A percentile compares a stretch with the other conserved stretches of the same genome.
Evolutionary conservation across 2,113 vertebrate genomes (phyloP).

Genomic region (Blennius ocellaris): DNA sequence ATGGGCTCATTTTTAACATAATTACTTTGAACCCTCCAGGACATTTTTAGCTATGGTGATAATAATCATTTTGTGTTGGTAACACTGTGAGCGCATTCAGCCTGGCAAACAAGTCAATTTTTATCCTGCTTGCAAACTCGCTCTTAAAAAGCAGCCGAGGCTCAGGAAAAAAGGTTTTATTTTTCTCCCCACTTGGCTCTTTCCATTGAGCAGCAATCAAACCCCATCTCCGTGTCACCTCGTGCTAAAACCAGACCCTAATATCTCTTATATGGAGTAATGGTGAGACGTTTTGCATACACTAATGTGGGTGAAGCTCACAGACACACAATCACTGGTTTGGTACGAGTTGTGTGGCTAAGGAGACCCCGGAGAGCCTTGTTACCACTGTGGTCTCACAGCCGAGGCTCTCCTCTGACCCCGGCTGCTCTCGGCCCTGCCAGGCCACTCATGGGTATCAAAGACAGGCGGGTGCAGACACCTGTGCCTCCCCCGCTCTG

Average conservation of each 20-base stretch:
- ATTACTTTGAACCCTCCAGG: constrained; percentile 52
- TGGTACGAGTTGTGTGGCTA: constrained; percentile 34
- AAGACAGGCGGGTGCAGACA: constrained; percentile 56
- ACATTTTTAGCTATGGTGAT: constrained; percentile 33
- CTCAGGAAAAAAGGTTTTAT: constrained; percentile 28
- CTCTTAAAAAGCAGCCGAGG: constrained; percentile 41
- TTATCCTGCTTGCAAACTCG: constrained; percentile 20
- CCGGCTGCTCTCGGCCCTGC: constrained; percentile 58
- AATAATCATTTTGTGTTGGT: constrained; percentile 39
- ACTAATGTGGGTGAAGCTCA: not conserved
- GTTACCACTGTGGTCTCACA: constrained; percentile 19
- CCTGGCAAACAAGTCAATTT: constrained; percentile 17
- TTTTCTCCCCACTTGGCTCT: not conserved
- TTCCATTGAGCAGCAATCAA: constrained; percentile 41
- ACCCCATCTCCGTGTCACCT: constrained; percentile 28
- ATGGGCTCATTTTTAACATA: constrained; percentile 35
- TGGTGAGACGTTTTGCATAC: constrained; percentile 14
- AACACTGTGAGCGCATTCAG: constrained; percentile 19
- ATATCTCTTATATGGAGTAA: constrained; percentile 9
- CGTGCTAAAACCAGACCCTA: not conserved
- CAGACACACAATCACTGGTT: not conserved
- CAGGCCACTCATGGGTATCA: constrained; percentile 61
- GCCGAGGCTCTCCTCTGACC: constrained; percentile 59
- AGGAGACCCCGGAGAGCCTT: constrained; percentile 48
- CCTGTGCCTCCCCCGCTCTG: constrained; percentile 52